These are phyloP conservation scores for Aethes cnicana DNA, from an alignment of 2,888 invertebrate genomes.

Conservation along the genomic window DNA sequence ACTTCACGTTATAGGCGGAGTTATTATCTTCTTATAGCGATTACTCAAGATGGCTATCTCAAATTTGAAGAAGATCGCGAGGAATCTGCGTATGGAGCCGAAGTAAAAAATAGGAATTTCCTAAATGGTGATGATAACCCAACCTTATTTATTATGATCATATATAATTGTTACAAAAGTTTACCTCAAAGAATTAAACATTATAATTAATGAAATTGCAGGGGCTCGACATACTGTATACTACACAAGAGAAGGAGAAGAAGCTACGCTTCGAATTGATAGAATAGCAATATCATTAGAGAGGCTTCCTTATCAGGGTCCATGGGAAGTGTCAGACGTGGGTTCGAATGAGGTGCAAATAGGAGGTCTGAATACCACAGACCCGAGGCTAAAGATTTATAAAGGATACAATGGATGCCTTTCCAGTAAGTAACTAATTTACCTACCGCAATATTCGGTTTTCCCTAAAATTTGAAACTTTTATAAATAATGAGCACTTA, in stretches of 20 bases:
- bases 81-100: conserved; percentile 87
- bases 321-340: conserved; percentile 85
- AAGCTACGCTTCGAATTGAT: conserved; percentile 88
- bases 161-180: not conserved
- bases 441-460: too few relatives aligned
- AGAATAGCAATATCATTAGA: conserved; percentile 87
- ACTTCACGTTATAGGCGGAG: conserved; percentile 83
- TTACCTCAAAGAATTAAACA: not conserved
- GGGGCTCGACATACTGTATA: conserved; percentile 90
- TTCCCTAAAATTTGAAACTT: too few relatives aligned
- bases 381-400: conserved; percentile 90
- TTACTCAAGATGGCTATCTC: conserved; percentile 91
- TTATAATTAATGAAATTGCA: conserved; percentile 41
- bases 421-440: conserved; percentile 92
- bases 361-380: conserved; percentile 92
- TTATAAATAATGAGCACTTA: too few relatives aligned
- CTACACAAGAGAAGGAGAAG: conserved; percentile 86
- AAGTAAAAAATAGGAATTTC: conserved; percentile 89
- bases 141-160: not conserved
- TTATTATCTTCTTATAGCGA: conserved; percentile 91
- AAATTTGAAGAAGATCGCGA: conserved; percentile 94
- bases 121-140: conserved; percentile 85
- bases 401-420: conserved; percentile 94
- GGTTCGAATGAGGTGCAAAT: conserved; percentile 93
- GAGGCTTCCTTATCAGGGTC: conserved; percentile 86